Evolutionary conservation across 2,888 invertebrate genomes (phyloP).

Genomic region (Serrognathus titanus): DNA sequence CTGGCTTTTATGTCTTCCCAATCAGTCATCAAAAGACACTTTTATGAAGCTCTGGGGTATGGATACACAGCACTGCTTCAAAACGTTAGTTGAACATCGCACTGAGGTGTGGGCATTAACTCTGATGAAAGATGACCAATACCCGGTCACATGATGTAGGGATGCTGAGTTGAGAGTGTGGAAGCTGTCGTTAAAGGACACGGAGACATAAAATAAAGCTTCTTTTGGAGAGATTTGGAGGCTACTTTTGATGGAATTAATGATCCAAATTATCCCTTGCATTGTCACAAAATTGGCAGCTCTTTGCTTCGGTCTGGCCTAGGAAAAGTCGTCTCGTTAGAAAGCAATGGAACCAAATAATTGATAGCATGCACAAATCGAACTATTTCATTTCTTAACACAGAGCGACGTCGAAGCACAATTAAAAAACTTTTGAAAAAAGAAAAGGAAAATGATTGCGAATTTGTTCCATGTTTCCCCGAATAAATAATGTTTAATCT

Average conservation of each 20-base stretch:
- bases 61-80: slow-evolving; percentile 92
- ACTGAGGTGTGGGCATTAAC: slow-evolving; percentile 87
- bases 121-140: slow-evolving; percentile 72
- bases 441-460: too few species aligned
- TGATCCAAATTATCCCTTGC: slow-evolving; percentile 44
- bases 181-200: slow-evolving; percentile 62
- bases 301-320: too few species aligned
- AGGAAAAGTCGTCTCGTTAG: too few species aligned
- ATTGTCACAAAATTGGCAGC: too few species aligned
- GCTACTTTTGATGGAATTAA: slow-evolving; percentile 56
- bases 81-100: slow-evolving; percentile 85
- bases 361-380: too few species aligned
- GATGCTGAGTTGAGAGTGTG: slow-evolving; percentile 84
- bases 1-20: slow-evolving; percentile 68
- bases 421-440: too few species aligned
- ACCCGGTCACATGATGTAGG: slow-evolving; percentile 83
- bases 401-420: too few species aligned
- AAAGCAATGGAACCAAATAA: too few species aligned
- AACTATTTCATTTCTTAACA: too few species aligned
- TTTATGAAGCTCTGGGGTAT: slow-evolving; percentile 97
- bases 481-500: too few species aligned
- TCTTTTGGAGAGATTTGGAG: slow-evolving; percentile 53
- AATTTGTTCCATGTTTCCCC: too few species aligned
- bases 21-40: slow-evolving; percentile 82
- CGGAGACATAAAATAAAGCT: slow-evolving; percentile 46